Base-by-base conservation (phyloP, 2,888 invertebrate species). In the Lobophora halterata region DNA sequence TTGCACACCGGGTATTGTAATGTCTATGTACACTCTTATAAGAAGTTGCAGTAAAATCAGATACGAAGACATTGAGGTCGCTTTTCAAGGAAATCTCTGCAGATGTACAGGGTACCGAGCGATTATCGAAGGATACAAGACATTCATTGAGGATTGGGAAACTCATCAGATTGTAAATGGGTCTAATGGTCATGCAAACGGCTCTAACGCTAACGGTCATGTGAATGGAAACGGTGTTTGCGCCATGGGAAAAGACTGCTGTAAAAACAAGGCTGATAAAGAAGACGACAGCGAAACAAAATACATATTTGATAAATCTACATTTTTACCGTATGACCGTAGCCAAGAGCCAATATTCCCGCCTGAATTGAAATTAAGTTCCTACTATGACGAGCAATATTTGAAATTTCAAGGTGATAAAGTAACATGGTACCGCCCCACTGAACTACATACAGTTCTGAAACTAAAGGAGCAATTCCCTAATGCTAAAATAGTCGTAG, bases 1-100 rank as follows among this genome's bases (percentile, higher is more conserved):
- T 71, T 96, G 95, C 58, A 95, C 96, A 0, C 95, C 96, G 1
- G 96, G 96, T 6, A 95, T 97, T 49, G 94, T 96, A 0, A 97
- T 97, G 96, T 95, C 96, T 0, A 95, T 96, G 95, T 96, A 96
- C 64, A 89, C 93, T 0, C 80, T 96, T 21, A 79, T 96, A 1
- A 80, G 96, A 60, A 91, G 89, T 46, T 65, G 63, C 36, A 66
- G 57, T 33, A 68, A 68, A 42, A 76, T 87, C 13, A 78, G 67
- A 52, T 87, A 75, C 44, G 91, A 90, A 39, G 91, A 95, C 49
- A 77, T 95, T 61, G 94, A 95, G 76, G 88, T 90, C 2, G 91
- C 93, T 1, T 92, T 94, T 55, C 93, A 94, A 88, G 93, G 94
- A 65, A 89, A 89, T 54, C 77, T 96, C 6, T 96, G 96, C 59